Base-by-base conservation (phyloP, 2,797 vertebrate species). In the Calcarius lapponicus region DNA sequence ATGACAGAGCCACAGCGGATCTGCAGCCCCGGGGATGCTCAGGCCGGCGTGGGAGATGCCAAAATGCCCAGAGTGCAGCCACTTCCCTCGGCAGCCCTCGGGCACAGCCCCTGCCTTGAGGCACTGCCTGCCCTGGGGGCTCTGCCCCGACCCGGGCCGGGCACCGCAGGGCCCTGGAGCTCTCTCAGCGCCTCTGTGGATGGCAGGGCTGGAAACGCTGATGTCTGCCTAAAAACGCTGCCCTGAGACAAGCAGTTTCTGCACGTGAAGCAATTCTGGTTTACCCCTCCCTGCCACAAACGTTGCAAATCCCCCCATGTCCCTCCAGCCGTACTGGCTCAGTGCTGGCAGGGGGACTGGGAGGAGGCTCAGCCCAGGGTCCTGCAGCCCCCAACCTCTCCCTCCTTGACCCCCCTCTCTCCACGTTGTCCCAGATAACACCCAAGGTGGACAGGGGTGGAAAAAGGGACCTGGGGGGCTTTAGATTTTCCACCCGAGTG, bases 1-100 rank as follows among this genome's bases (percentile, higher is more conserved):
- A 19, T 73, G 60, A n/a, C 42, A 2, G 6, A 85, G 75, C 34
- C 66, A 34, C 3, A 1, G 54, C 0, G 0, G 31, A 83, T 54
- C 80, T 62, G 67, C 86, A 90, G 72, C 91, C 69, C 16, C 6
- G 6, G 56, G 0, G 2, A 29, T 40, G 64, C 67, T 65, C 6
- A 11, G 48, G 71, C 28, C 61, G n/a, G 36, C 7, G 2, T 7
- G 43, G n/a, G 29, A 45, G 51, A 10, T 32, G 42, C 54, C 67
- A 54, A 53, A 84, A 65, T 0, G 3, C 15, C 70, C 50, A 0
- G 0, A 51, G 67, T 36, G 71, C 72, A 51, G 80, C 34, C 72
- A 12, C 80, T 32, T 72, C 83, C 62, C 73, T 17, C 1, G 0
- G 66, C 83, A 50, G 10, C 28, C 7, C 34, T 36, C 7, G 75